Percentiles rank a stretch among this genome's conserved stretches.
Evolutionary conservation across 1,140 invertebrate genomes (phyloP).

Genomic region (Eciton burchellii): DNA sequence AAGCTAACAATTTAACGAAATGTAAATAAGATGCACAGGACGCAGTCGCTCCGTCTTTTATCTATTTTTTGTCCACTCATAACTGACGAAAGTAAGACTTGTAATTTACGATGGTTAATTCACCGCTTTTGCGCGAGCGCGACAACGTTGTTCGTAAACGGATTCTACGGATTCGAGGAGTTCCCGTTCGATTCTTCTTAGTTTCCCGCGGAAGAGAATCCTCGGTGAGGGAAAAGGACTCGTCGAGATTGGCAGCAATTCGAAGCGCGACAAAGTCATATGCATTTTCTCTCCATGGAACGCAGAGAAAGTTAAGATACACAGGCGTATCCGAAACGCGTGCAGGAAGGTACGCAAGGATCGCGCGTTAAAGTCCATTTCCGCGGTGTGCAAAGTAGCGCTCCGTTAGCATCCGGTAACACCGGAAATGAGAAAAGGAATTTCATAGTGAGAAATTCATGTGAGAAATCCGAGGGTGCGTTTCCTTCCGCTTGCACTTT

Average conservation of each 20-base stretch:
- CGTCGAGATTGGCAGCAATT: conserved; percentile 9
- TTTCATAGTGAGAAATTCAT: conserved; percentile 33
- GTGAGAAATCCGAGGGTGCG: conserved; percentile 25
- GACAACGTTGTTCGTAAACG: not conserved
- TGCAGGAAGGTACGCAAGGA: conserved; percentile 6
- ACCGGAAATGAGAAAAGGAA: conserved; percentile 31
- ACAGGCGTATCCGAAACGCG: not conserved
- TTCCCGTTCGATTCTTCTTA: not conserved
- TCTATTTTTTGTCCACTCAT: conserved; percentile 1
- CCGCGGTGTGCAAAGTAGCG: conserved; percentile 27
- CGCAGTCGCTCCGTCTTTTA: not conserved
- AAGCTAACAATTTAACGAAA: conserved; percentile 51
- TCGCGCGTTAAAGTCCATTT: conserved; percentile 49
- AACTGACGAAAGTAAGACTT: not conserved
- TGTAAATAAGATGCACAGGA: conserved; percentile 32
- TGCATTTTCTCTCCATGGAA: conserved; percentile 39
- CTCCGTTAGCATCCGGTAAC: conserved; percentile 30
- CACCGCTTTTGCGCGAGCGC: not conserved
- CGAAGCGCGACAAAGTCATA: conserved; percentile 3
- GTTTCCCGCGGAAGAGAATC: not conserved
- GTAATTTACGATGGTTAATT: not conserved
- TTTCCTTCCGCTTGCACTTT: not conserved
- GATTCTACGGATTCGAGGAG: not conserved
- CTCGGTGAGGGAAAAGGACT: not conserved
- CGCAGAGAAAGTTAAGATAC: conserved; percentile 33